phyloP scores from a whole-genome alignment of 2,113 vertebrate genomes.

The Corydoras sp. region DNA sequence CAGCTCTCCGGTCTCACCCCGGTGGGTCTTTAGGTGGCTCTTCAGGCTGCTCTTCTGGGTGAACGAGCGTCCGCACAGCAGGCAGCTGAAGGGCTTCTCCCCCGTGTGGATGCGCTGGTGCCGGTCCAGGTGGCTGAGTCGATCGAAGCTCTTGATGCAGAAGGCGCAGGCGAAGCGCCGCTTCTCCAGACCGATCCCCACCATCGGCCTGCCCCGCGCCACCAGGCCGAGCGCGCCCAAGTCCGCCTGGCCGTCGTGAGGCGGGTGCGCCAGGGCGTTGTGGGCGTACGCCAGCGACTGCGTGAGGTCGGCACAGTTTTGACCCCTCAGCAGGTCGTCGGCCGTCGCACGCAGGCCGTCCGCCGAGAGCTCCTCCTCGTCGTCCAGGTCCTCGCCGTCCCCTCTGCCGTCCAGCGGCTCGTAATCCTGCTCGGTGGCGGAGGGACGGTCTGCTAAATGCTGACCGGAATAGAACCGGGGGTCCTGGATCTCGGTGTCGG shows the following conservation, averaged over 20 bases:
- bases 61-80: constrained; percentile 29
- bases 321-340: constrained; percentile 6
- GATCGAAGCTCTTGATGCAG: constrained; percentile 36
- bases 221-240: not conserved
- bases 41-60: constrained; percentile 42
- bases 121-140: constrained; percentile 33
- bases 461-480: not conserved
- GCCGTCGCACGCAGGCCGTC: constrained; percentile 2
- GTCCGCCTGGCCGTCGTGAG: constrained; percentile 8
- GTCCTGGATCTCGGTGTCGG: not conserved
- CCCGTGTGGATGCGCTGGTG: constrained; percentile 39
- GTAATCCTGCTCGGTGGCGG: not conserved
- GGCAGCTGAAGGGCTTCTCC: constrained; percentile 36
- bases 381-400: not conserved
- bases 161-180: constrained; percentile 34
- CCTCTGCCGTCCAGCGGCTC: not conserved
- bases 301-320: not conserved
- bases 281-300: not conserved
- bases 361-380: constrained; percentile 8
- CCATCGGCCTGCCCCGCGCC: constrained; percentile 2
- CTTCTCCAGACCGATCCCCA: constrained; percentile 13
- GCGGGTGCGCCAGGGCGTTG: not conserved
- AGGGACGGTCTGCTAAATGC: not conserved
- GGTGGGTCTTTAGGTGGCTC: constrained; percentile 34
- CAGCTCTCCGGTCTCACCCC: constrained; percentile 10